A percentile compares a stretch with the other conserved stretches of the same genome.
Evolutionary conservation across 2,888 invertebrate genomes (phyloP).

Genomic region (Incurvaria masculella): DNA sequence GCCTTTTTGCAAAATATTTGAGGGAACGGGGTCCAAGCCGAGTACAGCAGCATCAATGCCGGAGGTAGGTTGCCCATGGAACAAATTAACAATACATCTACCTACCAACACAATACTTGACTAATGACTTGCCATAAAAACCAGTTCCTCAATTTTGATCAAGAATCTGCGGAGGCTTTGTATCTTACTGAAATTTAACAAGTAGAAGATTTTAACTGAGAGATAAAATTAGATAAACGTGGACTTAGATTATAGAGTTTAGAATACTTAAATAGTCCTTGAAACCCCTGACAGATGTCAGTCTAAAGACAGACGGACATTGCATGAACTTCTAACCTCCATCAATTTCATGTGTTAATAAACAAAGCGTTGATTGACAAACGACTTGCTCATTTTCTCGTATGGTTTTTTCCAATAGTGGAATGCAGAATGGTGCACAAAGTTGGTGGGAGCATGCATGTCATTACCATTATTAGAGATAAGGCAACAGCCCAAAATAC

Average conservation of each 20-base stretch:
- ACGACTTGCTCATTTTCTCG: background rate
- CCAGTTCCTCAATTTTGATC: constrained; percentile 31
- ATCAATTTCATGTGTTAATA: constrained; percentile 55
- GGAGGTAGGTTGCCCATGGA: background rate
- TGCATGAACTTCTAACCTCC: constrained; percentile 42
- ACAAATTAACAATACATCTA: background rate
- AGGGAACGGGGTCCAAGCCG: background rate
- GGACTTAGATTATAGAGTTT: constrained; percentile 32
- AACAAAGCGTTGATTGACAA: constrained; percentile 27
- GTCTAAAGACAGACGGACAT: constrained; percentile 31
- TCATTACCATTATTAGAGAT: constrained; percentile 2
- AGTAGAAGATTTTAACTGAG: constrained; percentile 18
- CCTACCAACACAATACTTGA: background rate
- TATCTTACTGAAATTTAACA: constrained; percentile 24
- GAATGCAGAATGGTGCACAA: constrained; percentile 17
- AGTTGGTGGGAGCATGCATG: constrained; percentile 15
- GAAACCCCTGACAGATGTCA: constrained; percentile 30
- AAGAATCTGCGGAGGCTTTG: constrained; percentile 44
- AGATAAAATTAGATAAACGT: constrained; percentile 54
- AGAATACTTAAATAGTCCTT: constrained; percentile 22
- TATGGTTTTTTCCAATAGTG: background rate
- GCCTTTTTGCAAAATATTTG: background rate
- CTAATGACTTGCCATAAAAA: background rate
- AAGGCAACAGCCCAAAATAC: background rate
- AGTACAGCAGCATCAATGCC: background rate